These are phyloP conservation scores for Melanotaenia pygmaea DNA, from an alignment of 2,797 vertebrate genomes.

Conservation along the genomic window DNA sequence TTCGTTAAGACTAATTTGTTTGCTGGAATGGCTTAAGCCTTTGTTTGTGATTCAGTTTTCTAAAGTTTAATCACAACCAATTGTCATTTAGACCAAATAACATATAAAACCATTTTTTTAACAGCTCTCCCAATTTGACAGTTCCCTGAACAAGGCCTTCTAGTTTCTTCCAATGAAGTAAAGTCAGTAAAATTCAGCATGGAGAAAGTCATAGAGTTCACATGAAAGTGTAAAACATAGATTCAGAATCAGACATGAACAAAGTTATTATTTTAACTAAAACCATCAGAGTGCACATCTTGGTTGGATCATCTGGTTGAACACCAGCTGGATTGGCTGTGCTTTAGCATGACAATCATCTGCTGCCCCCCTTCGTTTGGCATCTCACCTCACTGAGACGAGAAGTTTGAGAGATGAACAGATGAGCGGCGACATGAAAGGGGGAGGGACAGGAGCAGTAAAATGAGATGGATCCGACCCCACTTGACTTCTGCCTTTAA, in stretches of 20 bases:
- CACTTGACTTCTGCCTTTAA: constrained; percentile 76
- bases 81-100: neutral
- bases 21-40: neutral
- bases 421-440: constrained; percentile 37
- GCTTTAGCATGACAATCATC: neutral
- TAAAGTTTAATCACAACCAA: neutral
- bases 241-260: neutral
- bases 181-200: neutral
- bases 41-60: neutral
- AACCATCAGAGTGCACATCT: neutral
- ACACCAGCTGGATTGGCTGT: neutral
- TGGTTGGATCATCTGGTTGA: neutral
- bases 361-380: neutral
- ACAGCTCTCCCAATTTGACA: neutral
- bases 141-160: neutral
- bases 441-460: constrained; percentile 64
- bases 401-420: constrained; percentile 44
- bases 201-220: too few species aligned
- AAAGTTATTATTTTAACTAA: neutral
- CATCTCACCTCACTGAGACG: constrained; percentile 25
- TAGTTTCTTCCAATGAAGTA: neutral
- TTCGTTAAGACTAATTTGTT: neutral
- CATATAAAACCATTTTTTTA: neutral
- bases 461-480: constrained; percentile 83
- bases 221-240: too few species aligned